Evolutionary conservation across 64 coral and sea anemone species (phyloP), one percentile per base, ranked within the genome.

Genomic region (Montipora cactus): DNA sequence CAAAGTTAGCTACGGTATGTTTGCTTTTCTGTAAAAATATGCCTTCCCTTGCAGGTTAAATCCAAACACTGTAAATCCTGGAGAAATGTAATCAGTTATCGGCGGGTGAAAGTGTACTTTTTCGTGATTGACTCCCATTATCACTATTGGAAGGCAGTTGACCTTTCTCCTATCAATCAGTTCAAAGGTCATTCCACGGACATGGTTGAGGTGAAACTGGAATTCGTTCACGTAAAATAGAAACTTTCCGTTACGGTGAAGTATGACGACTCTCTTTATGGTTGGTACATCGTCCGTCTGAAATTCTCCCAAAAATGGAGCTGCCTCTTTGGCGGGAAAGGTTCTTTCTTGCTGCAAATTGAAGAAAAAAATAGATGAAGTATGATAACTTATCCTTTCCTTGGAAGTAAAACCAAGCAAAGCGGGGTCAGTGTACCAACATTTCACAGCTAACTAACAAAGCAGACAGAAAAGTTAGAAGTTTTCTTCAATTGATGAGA

Each of bases 181-280:
- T 78, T 92, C 90, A 92, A 92, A 92, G 13, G 81, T 92, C 8
- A 68, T 77, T 25, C 82, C 82, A 25, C 75, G n/a, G 55, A 92
- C 13, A 67, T 49, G 82, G 19, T 78, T 92, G 8, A 92, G 55
- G 49, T 59, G 57, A 85, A 92, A 76, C 3, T 5, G 3, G 0
- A 0, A 14, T 47, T 8, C 15, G 7, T 77, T 6, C 20, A 76
- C 81, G 21, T 25, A 49, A 28, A 84, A 76, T 46, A 4, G 4
- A 18, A 92, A 12, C 53, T 85, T 61, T 47, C 75, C 52, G 37
- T 86, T 14, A 7, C 16, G 45, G 19, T 86, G 15, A 45, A 6
- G 49, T 11, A 92, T 83, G 55, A 77, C 13, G 9, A 76, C 90
- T 16, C 14, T 51, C 5, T 37, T 4, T 20, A 92, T 58, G 5